A percentile compares a stretch with the other conserved stretches of the same genome.
Conservation (phyloP, 2,888 invertebrate species). For the Agonum fuliginosum region DNA sequence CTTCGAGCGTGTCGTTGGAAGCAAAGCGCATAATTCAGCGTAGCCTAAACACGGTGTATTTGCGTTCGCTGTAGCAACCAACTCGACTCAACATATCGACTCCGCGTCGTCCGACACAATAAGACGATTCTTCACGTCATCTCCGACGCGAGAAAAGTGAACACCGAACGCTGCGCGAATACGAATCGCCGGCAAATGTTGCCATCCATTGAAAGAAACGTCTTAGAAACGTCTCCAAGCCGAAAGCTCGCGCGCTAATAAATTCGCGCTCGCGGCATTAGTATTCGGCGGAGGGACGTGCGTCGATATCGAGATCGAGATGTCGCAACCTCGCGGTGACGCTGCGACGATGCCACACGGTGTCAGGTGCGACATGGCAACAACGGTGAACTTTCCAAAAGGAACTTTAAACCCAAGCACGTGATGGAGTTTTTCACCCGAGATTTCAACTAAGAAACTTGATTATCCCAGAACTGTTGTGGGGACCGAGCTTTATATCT, state of each 20-base stretch:
- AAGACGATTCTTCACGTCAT: slow-evolving; percentile 69
- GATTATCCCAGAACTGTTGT: too few relatives aligned
- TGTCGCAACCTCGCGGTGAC: slow-evolving; percentile 37
- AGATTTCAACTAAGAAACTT: too few relatives aligned
- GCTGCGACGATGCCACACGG: too few relatives aligned
- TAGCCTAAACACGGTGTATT: slow-evolving; percentile 40
- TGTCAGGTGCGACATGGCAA: slow-evolving; percentile 47
- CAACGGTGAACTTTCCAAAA: neutral
- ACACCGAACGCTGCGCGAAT: slow-evolving; percentile 72
- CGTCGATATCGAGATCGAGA: slow-evolving; percentile 52
- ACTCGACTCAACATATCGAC: slow-evolving; percentile 24
- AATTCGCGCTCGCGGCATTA: slow-evolving; percentile 54
- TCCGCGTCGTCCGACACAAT: slow-evolving; percentile 43
- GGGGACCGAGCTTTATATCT: too few relatives aligned
- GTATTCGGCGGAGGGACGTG: slow-evolving; percentile 46
- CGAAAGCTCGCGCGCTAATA: slow-evolving; percentile 35
- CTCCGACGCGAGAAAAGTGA: slow-evolving; percentile 69
- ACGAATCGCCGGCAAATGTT: slow-evolving; percentile 78
- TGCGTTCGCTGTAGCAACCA: slow-evolving; percentile 9
- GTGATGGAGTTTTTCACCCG: slow-evolving; percentile 18
- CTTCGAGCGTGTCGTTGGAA: neutral
- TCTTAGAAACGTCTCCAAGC: slow-evolving; percentile 57
- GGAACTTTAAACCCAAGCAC: slow-evolving; percentile 18
- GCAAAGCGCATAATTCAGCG: slow-evolving; percentile 27
- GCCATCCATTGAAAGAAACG: slow-evolving; percentile 65